Percentiles rank a stretch among this genome's conserved stretches.
Evolutionary conservation across 2,888 invertebrate genomes (phyloP).

Genomic region (Scaptomyza flava): DNA sequence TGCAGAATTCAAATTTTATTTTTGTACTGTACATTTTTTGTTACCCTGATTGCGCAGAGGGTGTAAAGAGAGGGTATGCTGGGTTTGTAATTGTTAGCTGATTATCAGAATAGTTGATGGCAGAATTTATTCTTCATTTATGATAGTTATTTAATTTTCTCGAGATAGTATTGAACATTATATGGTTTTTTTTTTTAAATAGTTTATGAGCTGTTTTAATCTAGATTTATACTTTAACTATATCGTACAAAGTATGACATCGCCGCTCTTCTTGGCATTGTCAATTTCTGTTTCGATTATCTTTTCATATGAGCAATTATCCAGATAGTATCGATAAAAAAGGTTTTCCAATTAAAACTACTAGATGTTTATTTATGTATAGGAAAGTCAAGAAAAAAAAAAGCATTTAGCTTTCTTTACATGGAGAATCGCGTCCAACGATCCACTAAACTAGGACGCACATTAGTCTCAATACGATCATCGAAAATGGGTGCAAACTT

Average conservation of each 20-base stretch:
- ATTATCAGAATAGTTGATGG: background rate
- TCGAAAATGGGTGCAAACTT: slow-evolving; percentile 69
- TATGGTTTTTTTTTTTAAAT: too few species aligned
- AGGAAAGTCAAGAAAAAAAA: background rate
- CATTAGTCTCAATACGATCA: slow-evolving; percentile 40
- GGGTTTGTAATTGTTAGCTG: background rate
- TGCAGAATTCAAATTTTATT: slow-evolving; percentile 74
- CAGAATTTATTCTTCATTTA: background rate
- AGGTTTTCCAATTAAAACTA: slow-evolving; percentile 12
- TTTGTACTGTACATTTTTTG: slow-evolving; percentile 66
- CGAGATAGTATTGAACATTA: background rate
- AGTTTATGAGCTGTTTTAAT: background rate
- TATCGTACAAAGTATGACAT: slow-evolving; percentile 4
- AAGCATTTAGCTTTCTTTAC: background rate
- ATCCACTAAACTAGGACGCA: slow-evolving; percentile 59
- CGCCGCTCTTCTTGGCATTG: background rate
- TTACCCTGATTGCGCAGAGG: slow-evolving; percentile 23
- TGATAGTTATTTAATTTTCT: background rate
- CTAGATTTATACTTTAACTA: background rate
- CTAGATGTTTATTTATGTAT: background rate
- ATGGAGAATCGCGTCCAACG: slow-evolving; percentile 73
- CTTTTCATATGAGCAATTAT: slow-evolving; percentile 44
- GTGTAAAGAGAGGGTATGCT: slow-evolving; percentile 27
- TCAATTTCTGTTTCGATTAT: background rate
- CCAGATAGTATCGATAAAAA: slow-evolving; percentile 41